Evolutionary conservation across 1,140 invertebrate species (phyloP).

Genomic region (Drosophila busckii): DNA sequence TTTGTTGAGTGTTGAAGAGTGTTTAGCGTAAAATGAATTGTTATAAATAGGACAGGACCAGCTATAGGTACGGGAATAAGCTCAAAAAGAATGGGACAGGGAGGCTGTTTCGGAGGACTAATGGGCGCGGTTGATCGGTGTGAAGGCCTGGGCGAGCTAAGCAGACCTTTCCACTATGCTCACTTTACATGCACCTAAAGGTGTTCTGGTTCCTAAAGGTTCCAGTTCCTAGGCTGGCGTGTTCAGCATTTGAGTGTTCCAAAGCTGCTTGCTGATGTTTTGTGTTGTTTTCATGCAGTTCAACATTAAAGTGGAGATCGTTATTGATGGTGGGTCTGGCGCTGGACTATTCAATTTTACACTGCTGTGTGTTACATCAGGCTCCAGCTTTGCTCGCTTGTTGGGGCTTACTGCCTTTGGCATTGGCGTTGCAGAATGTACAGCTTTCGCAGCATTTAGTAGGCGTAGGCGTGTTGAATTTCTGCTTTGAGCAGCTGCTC

Average conservation of each 20-base stretch:
- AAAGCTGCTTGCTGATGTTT: constrained; percentile 18
- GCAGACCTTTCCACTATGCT: too few relatives aligned
- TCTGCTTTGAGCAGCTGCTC: constrained; percentile 1
- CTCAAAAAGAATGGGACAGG: too few relatives aligned
- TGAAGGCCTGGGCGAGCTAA: too few relatives aligned
- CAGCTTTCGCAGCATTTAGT: neutral
- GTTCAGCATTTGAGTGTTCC: constrained; percentile 6
- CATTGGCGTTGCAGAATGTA: neutral
- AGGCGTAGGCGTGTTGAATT: too few relatives aligned
- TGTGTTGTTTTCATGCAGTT: constrained; percentile 62
- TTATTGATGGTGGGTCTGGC: constrained; percentile 67
- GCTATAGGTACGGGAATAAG: too few relatives aligned
- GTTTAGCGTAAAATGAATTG: too few relatives aligned
- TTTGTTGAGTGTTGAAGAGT: too few relatives aligned
- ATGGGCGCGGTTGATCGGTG: too few relatives aligned
- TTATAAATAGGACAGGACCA: too few relatives aligned
- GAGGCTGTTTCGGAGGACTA: too few relatives aligned
- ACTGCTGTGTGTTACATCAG: constrained; percentile 13
- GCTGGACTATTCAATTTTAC: constrained; percentile 63
- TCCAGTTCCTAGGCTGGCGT: constrained; percentile 53
- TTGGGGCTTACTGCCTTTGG: constrained; percentile 9
- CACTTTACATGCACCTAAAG: too few relatives aligned
- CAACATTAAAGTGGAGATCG: constrained; percentile 72
- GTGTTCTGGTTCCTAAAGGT: too few relatives aligned
- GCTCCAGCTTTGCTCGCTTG: constrained; percentile 44